phyloP scores from a whole-genome alignment of 2,113 vertebrate species.

The Porphyrio hochstetteri region DNA sequence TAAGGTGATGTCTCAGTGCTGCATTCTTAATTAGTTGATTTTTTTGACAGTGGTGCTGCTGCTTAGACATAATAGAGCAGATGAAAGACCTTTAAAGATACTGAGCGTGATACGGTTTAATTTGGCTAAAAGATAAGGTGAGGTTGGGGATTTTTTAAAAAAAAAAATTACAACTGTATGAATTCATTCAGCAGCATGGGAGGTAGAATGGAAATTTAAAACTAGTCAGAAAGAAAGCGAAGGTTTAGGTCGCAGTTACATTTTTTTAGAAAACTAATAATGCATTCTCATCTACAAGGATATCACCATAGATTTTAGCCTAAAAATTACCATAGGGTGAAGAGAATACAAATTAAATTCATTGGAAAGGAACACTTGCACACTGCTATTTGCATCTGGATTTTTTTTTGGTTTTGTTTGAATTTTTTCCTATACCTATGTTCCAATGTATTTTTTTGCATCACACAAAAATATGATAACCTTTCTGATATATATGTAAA shows the following conservation, averaged over 20 bases:
- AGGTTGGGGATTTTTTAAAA: fast-evolving
- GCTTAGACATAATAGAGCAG: background rate
- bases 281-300: background rate
- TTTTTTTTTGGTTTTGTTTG: background rate
- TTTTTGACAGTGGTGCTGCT: conserved; percentile 49
- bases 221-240: background rate
- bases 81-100: conserved; percentile 58
- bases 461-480: conserved; percentile 25
- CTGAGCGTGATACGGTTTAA: background rate
- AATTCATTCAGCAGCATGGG: background rate
- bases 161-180: background rate
- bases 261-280: background rate
- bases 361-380: background rate
- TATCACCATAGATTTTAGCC: background rate
- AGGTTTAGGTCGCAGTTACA: conserved; percentile 14
- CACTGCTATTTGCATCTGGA: background rate
- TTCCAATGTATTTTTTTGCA: conserved; percentile 14
- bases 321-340: background rate
- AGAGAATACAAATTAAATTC: background rate
- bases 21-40: conserved; percentile 59
- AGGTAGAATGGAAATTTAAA: conserved; percentile 15
- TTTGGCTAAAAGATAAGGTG: conserved; percentile 32
- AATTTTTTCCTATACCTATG: background rate
- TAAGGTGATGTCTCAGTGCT: conserved; percentile 53
- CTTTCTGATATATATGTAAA: background rate